Conservation (phyloP, 1,140 invertebrate genomes). For the Drosophila sechellia region DNA sequence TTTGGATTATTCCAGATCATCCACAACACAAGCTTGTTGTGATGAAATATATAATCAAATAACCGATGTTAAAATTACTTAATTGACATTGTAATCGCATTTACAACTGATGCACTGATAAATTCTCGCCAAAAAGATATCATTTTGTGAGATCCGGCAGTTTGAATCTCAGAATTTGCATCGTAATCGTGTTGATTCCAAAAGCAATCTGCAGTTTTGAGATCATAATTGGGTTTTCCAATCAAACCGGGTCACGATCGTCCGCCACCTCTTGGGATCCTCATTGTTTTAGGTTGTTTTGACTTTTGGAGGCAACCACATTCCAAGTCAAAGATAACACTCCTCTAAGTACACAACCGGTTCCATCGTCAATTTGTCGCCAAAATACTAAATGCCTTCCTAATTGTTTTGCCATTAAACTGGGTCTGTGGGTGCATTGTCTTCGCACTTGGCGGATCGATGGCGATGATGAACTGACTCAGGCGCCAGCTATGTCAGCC, state of each 20-base stretch:
- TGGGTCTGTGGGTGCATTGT: slow-evolving; percentile 64
- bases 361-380: slow-evolving; percentile 53
- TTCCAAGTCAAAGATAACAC: slow-evolving; percentile 36
- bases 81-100: slow-evolving; percentile 11
- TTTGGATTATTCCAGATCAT: slow-evolving; percentile 5
- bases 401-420: slow-evolving; percentile 78
- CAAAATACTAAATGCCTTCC: slow-evolving; percentile 69
- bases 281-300: slow-evolving; percentile 7
- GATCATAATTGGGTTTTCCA: slow-evolving; percentile 46
- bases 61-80: slow-evolving; percentile 34
- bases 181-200: neutral
- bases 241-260: slow-evolving; percentile 45
- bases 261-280: slow-evolving; percentile 7
- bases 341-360: slow-evolving; percentile 54
- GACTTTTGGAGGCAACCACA: slow-evolving; percentile 27
- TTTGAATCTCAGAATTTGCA: neutral
- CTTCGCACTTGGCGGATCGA: slow-evolving; percentile 12
- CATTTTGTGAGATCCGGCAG: neutral
- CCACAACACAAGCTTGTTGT: slow-evolving; percentile 3
- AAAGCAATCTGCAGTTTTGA: slow-evolving; percentile 10
- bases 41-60: slow-evolving; percentile 21
- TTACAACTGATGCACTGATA: slow-evolving; percentile 10
- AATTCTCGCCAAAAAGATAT: neutral
- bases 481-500: slow-evolving; percentile 59
- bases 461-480: slow-evolving; percentile 51